Base-by-base conservation (phyloP, 2,888 invertebrate species). In the Azorinus chamasolen region DNA sequence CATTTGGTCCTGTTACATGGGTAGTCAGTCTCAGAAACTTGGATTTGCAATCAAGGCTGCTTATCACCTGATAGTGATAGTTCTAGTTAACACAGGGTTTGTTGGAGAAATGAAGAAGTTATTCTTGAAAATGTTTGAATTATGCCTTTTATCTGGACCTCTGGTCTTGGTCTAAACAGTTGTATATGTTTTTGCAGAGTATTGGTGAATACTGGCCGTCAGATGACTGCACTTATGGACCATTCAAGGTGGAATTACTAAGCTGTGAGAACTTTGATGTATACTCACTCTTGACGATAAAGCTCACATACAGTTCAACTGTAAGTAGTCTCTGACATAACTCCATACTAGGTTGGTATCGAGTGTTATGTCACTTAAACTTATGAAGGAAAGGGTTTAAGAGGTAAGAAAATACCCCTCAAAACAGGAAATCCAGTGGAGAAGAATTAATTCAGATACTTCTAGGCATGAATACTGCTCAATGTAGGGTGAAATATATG, bases 121-220 rank as follows among this genome's bases (percentile, higher is more conserved):
- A n/a, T n/a, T n/a, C n/a, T n/a, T n/a, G n/a, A n/a, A n/a, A n/a
- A n/a, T n/a, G n/a, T n/a, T n/a, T n/a, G n/a, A n/a, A n/a, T n/a
- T n/a, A n/a, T n/a, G n/a, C n/a, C n/a, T n/a, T n/a, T n/a, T n/a
- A n/a, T n/a, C n/a, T n/a, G n/a, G n/a, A n/a, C n/a, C n/a, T n/a
- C n/a, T n/a, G n/a, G n/a, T n/a, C n/a, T n/a, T n/a, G n/a, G n/a
- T n/a, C n/a, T n/a, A n/a, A n/a, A n/a, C n/a, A n/a, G n/a, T n/a
- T 32, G 32, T 32, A 32, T 32, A 32, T 22, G 4, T 24, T 37
- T 14, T 66, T 63, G 16, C 66, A 79, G 83, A 70, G 66, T 25
- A 45, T 73, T 3, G 82, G 78, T 12, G 79, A 81, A 25, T 84
- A 84, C 57, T 82, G 82, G 80, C 79, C 84, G 1, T 76, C 73